These are phyloP conservation scores for Boleophthalmus pectinirostris DNA, from an alignment of 2,113 vertebrate species.

Conservation along the genomic window DNA sequence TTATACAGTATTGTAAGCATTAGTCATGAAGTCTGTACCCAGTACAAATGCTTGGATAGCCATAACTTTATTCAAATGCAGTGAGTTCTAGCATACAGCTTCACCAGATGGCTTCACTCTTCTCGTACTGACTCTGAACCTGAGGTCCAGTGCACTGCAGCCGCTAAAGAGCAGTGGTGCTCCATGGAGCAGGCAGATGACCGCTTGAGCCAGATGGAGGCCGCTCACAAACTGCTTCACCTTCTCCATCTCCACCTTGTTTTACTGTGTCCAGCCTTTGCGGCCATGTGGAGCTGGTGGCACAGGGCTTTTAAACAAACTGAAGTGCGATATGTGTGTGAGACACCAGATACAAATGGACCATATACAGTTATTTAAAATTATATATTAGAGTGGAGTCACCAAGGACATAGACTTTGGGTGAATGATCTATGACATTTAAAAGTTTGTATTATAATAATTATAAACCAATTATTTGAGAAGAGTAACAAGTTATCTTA, in stretches of 20 bases:
- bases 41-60: neutral
- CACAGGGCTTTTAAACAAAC: neutral
- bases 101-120: conserved; percentile 22
- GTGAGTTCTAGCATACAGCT: conserved; percentile 7
- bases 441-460: neutral
- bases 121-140: conserved; percentile 2
- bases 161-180: neutral
- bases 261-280: conserved; percentile 15
- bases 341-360: neutral
- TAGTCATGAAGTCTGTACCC: neutral
- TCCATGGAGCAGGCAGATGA: neutral
- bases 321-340: neutral
- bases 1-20: neutral
- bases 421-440: neutral
- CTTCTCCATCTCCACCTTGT: conserved; percentile 13
- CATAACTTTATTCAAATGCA: conserved; percentile 11
- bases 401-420: no score
- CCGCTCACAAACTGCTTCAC: neutral
- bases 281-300: conserved; percentile 9
- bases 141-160: neutral
- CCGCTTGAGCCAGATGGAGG: conserved; percentile 4
- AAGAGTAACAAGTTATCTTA: no score
- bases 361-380: neutral
- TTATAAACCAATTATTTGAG: neutral
- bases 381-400: neutral